Conservation (phyloP, 1,140 invertebrate genomes). For the Epicauta chinensis region DNA sequence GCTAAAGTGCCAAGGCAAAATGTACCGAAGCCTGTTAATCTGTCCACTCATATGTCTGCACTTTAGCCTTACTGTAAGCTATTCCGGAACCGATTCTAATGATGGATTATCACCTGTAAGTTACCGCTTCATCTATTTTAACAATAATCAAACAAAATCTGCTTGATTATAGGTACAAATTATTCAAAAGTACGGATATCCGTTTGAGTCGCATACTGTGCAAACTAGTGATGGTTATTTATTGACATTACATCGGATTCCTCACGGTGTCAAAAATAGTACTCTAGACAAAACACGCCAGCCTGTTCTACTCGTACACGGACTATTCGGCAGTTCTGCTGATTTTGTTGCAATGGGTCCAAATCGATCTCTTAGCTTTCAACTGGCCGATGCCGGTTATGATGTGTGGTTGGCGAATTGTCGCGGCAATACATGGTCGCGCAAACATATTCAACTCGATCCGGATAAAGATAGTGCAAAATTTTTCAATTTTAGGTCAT, state of each 20-base stretch:
- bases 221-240: constrained; percentile 69
- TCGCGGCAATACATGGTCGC: constrained; percentile 59
- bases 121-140: no score
- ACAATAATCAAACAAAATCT: no score
- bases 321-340: constrained; percentile 64
- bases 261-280: constrained; percentile 35
- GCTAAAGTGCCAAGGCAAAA: no score
- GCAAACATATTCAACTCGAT: constrained; percentile 42
- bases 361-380: constrained; percentile 48
- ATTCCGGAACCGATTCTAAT: no score
- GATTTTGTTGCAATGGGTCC: constrained; percentile 64
- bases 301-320: constrained; percentile 56
- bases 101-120: no score
- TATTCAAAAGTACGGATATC: constrained; percentile 58
- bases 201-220: constrained; percentile 58
- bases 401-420: constrained; percentile 73
- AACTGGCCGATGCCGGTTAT: constrained; percentile 63
- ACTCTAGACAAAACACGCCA: constrained; percentile 26
- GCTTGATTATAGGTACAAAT: constrained; percentile 48
- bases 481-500: constrained; percentile 65
- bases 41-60: no score
- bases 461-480: constrained; percentile 34
- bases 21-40: no score
- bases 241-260: constrained; percentile 64
- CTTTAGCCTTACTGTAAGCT: no score